Evolutionary conservation across 2,113 vertebrate genomes (phyloP), one percentile per base, ranked within the genome.

Genomic region (Vulpes vulpes): DNA sequence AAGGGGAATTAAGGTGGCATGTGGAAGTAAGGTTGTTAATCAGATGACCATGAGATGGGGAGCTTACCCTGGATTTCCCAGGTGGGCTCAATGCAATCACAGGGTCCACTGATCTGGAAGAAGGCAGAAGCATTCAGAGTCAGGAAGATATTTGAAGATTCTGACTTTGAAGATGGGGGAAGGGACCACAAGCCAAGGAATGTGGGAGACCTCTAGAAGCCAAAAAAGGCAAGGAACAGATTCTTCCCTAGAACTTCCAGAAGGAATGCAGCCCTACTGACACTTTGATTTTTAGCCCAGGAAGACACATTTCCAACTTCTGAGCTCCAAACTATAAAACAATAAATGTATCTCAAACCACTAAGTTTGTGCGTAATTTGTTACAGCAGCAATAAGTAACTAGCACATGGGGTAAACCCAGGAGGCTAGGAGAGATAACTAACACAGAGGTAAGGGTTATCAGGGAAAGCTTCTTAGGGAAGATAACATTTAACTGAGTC

Each of bases 141-240:
- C 49, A 80, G 27, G 69, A 55, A 88, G 57, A 92, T 17, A 83
- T 27, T n/a, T 92, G 59, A 94, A 96, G 76, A 83, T 35, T 8
- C 55, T 64, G 62, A n/a, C 80, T 91, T 65, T 71, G 25, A 87
- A 67, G 65, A 85, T 11, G 62, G 3, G 62, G 3, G 23, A 82
- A 89, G 64, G 35, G 49, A 5, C n/a, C 67, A 92, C 10, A 96
- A 91, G 19, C 57, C 82, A 83, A 94, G n/a, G 38, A 95, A 55
- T 78, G 55, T 22, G 69, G 43, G 27, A 71, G 49, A n/a, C 43
- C 27, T 19, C 55, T n/a, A 85, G 60, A 89, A 89, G 53, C 15
- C 71, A 43, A 27, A 82, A 82, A 87, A 71, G 43, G 16, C 43
- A 92, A 32, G 49, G n/a, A 88, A 89, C 55, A 65, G 27, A 73